Percentiles rank a stretch among this genome's conserved stretches.
phyloP scores from a whole-genome alignment of 2,888 invertebrate genomes.

The Minunthozetes semirufus region DNA sequence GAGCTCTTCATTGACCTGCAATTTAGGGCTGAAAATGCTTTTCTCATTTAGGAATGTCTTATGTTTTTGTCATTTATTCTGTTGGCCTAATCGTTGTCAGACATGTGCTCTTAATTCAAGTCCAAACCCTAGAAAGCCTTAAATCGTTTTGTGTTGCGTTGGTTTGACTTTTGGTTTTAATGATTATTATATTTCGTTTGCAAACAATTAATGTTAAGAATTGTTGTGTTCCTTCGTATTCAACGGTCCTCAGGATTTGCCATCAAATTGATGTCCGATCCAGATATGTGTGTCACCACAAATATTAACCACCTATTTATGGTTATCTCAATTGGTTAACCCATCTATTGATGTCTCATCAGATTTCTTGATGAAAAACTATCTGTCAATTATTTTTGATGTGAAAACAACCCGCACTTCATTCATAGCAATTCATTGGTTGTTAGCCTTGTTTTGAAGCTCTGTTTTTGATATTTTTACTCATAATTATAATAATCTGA shows the following conservation, averaged over 20 bases:
- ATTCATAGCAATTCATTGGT: background rate
- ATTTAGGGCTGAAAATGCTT: background rate
- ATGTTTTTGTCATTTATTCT: background rate
- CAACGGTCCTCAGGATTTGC: background rate
- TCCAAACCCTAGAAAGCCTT: background rate
- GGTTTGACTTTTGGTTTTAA: background rate
- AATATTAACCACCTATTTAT: background rate
- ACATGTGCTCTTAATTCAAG: conserved; percentile 13
- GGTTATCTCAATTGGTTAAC: background rate
- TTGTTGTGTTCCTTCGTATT: background rate
- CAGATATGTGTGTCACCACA: conserved; percentile 23
- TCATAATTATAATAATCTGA: too few relatives aligned
- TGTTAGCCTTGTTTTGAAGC: background rate
- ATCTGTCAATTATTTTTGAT: background rate
- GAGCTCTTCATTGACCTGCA: conserved; percentile 9
- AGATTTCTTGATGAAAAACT: background rate
- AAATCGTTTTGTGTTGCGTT: background rate
- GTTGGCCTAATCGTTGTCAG: conserved; percentile 21
- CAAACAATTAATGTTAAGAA: background rate
- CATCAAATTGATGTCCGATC: background rate
- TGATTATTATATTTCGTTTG: conserved; percentile 19
- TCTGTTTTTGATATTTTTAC: background rate
- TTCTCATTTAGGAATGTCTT: background rate
- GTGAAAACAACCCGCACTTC: background rate
- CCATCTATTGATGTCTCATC: background rate